Base-by-base conservation (phyloP, 2,113 vertebrate species). In the Muscicapa adusta region DNA sequence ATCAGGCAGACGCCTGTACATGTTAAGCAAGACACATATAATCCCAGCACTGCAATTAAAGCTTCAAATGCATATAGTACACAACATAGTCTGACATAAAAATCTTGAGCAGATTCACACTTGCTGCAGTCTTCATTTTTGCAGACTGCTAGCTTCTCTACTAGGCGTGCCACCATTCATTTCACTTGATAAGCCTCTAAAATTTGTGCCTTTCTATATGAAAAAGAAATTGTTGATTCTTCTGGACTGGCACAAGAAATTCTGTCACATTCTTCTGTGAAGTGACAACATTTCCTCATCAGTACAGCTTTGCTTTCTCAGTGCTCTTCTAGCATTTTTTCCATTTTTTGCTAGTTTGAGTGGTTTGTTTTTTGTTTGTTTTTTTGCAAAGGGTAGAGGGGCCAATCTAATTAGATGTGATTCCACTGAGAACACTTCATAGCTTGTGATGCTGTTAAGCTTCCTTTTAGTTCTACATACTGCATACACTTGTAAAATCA, bases 321-420 rank as follows among this genome's bases (percentile, higher is more conserved):
- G 15, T 66, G 36, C 6, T 91, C 38, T 61, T 86, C 38, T 8
- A 73, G 63, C 13, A 34, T 33, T 94, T 82, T 23, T 85, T 80
- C 24, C 18, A 40, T 65, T 88, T 81, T 58, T 76, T 57, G 25
- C 54, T 85, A 47, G 40, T 33, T 67, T 83, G 20, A 82, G 61
- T 28, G 34, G 3, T 25, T 2, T 0, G n/a, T 6, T 57, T 82
- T 80, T 53, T 68, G 12, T 11, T 40, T 40, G 0, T 6, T 57
- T 82, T 83, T 53, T 72, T 31, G 47, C 26, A 74, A 19, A 20
- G 15, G 10, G 20, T 60, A 11, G 26, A 78, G 13, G 22, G 7
- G 31, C 36, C 22, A 7, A 76, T 85, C 56, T 82, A 57, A 84
- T 84, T 89, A 85, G 57, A 81, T 3, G 3, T 29, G 6, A 56